A percentile compares a stretch with the other conserved stretches of the same genome.
These are phyloP conservation scores for Cyclina sinensis DNA, from an alignment of 1,140 invertebrate genomes.

Conservation along the genomic window DNA sequence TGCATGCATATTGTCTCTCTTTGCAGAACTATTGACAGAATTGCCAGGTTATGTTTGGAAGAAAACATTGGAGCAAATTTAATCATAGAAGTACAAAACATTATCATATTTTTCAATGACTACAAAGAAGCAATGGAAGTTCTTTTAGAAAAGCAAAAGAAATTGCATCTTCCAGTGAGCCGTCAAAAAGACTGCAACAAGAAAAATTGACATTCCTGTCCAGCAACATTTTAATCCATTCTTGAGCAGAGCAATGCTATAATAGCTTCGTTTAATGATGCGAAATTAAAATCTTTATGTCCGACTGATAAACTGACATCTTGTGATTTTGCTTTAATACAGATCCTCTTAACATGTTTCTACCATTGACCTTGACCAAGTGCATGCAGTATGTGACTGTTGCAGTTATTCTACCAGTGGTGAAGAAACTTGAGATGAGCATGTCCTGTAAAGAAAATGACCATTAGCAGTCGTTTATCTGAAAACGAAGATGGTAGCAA, in stretches of 20 bases:
- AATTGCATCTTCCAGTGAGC: not conserved
- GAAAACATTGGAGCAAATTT: conserved; percentile 8
- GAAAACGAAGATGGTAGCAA: not conserved
- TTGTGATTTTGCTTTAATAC: conserved; percentile 19
- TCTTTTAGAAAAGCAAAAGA: conserved; percentile 14
- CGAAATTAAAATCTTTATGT: not conserved
- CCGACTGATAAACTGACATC: not conserved
- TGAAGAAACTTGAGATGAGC: conserved; percentile 33
- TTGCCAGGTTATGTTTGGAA: not conserved
- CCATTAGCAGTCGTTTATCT: not conserved
- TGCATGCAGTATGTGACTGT: conserved; percentile 26
- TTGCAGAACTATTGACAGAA: conserved; percentile 9
- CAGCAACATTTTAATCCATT: not conserved
- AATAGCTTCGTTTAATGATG: conserved; percentile 14
- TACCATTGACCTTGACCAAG: conserved; percentile 20
- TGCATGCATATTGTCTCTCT: not conserved
- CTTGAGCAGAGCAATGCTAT: conserved; percentile 30
- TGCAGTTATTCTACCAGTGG: conserved; percentile 28
- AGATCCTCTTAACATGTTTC: not conserved
- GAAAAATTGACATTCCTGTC: not conserved
- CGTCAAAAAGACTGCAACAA: not conserved
- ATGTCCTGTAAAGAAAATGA: not conserved
- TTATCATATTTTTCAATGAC: conserved; percentile 17
- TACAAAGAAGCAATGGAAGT: not conserved
- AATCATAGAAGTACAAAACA: not conserved